These are phyloP conservation scores for Coptotermes formosanus DNA, from an alignment of 1,140 invertebrate species.

Conservation along the genomic window DNA sequence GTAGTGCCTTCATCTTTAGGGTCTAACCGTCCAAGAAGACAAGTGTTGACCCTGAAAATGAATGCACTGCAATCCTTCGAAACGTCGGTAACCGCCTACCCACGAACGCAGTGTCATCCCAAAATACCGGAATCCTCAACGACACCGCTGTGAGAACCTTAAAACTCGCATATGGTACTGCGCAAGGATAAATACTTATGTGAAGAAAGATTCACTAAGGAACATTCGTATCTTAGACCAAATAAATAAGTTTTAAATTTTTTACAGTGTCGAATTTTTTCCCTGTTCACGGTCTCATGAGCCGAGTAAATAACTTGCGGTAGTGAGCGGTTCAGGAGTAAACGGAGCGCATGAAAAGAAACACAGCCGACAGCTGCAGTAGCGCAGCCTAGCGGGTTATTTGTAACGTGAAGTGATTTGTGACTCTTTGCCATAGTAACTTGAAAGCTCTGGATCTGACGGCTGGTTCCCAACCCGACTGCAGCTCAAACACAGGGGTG, in stretches of 20 bases:
- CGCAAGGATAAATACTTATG: too few species aligned
- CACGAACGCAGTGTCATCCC: too few species aligned
- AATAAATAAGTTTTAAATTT: slow-evolving; percentile 11
- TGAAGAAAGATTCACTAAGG: not conserved
- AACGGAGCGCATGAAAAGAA: slow-evolving; percentile 5
- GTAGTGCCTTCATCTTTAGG: too few species aligned
- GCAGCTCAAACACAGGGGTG: slow-evolving; percentile 9
- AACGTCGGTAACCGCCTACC: too few species aligned
- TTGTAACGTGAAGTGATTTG: slow-evolving; percentile 18
- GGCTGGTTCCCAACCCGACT: not conserved
- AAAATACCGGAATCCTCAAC: too few species aligned
- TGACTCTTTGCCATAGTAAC: slow-evolving; percentile 10
- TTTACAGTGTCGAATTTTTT: not conserved
- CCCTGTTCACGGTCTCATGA: slow-evolving; percentile 3
- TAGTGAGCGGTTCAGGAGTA: slow-evolving; percentile 14
- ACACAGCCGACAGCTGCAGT: not conserved
- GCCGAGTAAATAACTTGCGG: slow-evolving; percentile 2
- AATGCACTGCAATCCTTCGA: too few species aligned
- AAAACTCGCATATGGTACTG: too few species aligned
- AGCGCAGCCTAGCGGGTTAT: not conserved
- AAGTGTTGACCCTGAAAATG: too few species aligned
- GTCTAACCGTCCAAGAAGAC: too few species aligned
- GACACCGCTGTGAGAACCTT: too few species aligned
- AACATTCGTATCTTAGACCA: not conserved
- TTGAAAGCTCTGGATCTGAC: not conserved